Conservation (phyloP, 23 tunicate species). For the Ascidia mentula region DNA sequence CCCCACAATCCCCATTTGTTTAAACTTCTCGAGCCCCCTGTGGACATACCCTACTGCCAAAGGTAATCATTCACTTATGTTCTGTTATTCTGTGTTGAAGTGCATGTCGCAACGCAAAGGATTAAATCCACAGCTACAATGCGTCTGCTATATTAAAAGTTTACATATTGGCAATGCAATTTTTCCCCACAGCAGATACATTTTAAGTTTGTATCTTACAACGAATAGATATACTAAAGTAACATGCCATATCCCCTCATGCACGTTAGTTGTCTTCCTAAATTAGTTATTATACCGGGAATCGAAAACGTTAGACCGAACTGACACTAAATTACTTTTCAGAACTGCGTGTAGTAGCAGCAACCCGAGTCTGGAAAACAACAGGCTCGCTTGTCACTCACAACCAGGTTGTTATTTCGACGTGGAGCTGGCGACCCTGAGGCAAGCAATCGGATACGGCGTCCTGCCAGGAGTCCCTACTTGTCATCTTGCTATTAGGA, state of each 20-base stretch:
- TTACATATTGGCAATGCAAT: too few relatives aligned
- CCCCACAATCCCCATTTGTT: neutral
- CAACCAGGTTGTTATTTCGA: conserved; percentile 66
- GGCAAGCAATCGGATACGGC: conserved; percentile 31
- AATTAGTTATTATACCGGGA: too few relatives aligned
- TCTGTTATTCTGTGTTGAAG: neutral
- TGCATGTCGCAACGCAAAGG: neutral
- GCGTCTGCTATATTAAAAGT: too few relatives aligned
- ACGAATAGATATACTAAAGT: too few relatives aligned
- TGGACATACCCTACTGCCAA: conserved; percentile 19
- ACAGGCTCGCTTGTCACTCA: conserved; percentile 18
- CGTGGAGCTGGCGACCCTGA: conserved; percentile 22
- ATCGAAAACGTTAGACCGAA: too few relatives aligned
- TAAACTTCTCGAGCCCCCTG: conserved; percentile 14
- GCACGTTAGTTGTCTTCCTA: too few relatives aligned
- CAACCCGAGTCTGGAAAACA: conserved; percentile 34
- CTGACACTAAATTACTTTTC: too few relatives aligned
- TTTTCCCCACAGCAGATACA: too few relatives aligned
- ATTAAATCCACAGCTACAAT: too few relatives aligned
- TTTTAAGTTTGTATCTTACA: too few relatives aligned
- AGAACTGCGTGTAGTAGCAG: conserved; percentile 6
- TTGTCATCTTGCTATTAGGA: conserved; percentile 55
- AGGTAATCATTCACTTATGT: neutral
- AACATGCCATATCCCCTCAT: too few relatives aligned
- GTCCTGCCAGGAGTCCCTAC: conserved; percentile 60